These are phyloP conservation scores for Linepithema humile DNA, from an alignment of 1,140 invertebrate species.

Conservation along the genomic window DNA sequence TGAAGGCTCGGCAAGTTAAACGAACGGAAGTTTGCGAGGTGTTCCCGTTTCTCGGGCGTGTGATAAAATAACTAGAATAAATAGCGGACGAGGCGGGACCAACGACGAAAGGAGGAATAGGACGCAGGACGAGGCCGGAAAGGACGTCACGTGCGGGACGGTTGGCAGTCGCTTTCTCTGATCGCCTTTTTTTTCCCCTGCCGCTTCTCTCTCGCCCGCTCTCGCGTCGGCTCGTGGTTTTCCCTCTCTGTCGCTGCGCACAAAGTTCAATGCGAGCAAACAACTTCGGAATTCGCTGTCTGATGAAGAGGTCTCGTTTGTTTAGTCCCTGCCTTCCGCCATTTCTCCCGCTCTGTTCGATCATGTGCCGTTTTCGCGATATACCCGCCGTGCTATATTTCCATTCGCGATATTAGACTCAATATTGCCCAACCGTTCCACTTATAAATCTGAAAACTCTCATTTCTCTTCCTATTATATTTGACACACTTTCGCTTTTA, in stretches of 20 bases:
- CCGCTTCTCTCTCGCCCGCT: slow-evolving; percentile 48
- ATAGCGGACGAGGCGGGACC: slow-evolving; percentile 70
- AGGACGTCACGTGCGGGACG: slow-evolving; percentile 78
- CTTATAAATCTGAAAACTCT: not conserved
- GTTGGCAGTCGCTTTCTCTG: slow-evolving; percentile 71
- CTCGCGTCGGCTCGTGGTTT: slow-evolving; percentile 29
- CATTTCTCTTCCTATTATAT: not conserved
- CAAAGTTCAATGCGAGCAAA: slow-evolving; percentile 76
- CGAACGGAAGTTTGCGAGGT: slow-evolving; percentile 78
- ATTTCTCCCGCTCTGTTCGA: not conserved
- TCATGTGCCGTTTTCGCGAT: slow-evolving; percentile 6
- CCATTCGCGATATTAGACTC: slow-evolving; percentile 19
- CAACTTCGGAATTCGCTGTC: slow-evolving; percentile 78
- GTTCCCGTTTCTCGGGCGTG: slow-evolving; percentile 78
- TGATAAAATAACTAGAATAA: slow-evolving; percentile 84
- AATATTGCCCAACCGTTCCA: not conserved
- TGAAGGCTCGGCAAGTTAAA: slow-evolving; percentile 24
- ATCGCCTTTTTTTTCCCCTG: slow-evolving; percentile 39
- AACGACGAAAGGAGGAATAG: slow-evolving; percentile 68
- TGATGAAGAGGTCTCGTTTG: slow-evolving; percentile 80
- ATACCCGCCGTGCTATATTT: slow-evolving; percentile 5
- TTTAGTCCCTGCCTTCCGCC: slow-evolving; percentile 69
- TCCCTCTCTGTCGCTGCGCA: slow-evolving; percentile 39
- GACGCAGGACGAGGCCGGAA: slow-evolving; percentile 69
- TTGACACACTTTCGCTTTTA: not conserved